These are phyloP conservation scores for Poecilia velifera DNA, from an alignment of 2,797 vertebrate species.

Conservation along the genomic window DNA sequence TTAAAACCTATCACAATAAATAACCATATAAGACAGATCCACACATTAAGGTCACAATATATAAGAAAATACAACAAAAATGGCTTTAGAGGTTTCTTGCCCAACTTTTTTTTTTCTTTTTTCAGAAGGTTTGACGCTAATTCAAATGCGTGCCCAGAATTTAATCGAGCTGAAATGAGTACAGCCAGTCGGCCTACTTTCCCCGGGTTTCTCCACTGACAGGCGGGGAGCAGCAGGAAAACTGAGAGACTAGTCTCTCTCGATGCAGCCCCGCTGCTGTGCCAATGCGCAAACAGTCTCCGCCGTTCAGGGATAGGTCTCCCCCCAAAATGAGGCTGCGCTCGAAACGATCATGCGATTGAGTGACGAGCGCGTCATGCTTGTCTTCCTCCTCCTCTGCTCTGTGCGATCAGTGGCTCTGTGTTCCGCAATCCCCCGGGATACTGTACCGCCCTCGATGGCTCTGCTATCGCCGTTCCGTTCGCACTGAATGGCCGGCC, in stretches of 20 bases:
- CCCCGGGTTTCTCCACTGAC: conserved; percentile 34
- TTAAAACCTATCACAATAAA: neutral
- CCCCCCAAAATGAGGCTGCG: conserved; percentile 71
- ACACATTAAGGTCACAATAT: neutral
- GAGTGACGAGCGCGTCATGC: conserved; percentile 76
- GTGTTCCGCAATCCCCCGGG: conserved; percentile 77
- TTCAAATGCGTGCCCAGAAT: conserved; percentile 48
- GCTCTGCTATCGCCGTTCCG: conserved; percentile 79
- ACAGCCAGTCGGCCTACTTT: conserved; percentile 56
- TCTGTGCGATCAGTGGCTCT: conserved; percentile 76
- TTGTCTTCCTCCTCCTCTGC: conserved; percentile 65
- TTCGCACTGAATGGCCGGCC: conserved; percentile 90
- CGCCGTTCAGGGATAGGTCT: conserved; percentile 63
- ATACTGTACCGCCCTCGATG: conserved; percentile 77
- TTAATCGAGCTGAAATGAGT: conserved; percentile 59
- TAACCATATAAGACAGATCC: neutral
- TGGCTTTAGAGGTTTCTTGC: neutral
- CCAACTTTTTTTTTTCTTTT: neutral
- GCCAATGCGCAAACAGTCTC: conserved; percentile 76
- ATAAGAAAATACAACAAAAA: neutral
- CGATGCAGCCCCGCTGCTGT: conserved; percentile 58
- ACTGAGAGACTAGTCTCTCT: conserved; percentile 23
- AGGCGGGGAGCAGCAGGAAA: conserved; percentile 25
- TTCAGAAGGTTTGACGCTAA: conserved; percentile 16
- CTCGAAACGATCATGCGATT: conserved; percentile 73